Base-by-base conservation (phyloP, 2,797 vertebrate species). In the Arremon brunneinucha region DNA sequence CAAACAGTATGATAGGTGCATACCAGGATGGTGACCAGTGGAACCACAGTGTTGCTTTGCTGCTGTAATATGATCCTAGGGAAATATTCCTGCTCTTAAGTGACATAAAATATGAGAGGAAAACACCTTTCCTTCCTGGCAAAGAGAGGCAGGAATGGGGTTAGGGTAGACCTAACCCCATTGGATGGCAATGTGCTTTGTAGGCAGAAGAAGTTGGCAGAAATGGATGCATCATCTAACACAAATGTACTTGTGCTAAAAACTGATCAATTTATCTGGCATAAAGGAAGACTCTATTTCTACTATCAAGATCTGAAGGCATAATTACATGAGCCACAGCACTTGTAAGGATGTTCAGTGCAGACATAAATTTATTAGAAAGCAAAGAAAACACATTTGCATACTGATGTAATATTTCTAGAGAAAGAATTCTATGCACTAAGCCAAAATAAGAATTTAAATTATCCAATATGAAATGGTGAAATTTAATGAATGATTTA, bases 361-460 rank as follows among this genome's bases (percentile, higher is more conserved):
- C 71, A 95, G 90, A 94, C 52, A 92, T 20, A 37, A 87, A 90
- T 93, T 97, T 97, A 96, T 97, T 94, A 95, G 87, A 87, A 96
- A 97, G 96, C 84, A 95, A 43, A 43, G n/a, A n/a, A 91, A 96
- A 95, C 53, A 89, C 50, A 90, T 90, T 94, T 96, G 81, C 82
- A 86, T 96, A 88, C 14, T n/a, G 50, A 93, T 67, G 85, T 92
- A 60, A 67, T 94, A 89, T 96, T 94, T 96, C 65, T 93, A 84
- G 72, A 75, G 37, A 46, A 92, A 78, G 64, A 83, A 76, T 84
- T 85, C 52, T 50, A 69, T 28, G 26, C 60, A 43, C n/a, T 80
- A 81, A 88, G 64, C 84, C 81, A 95, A 97, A 96, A 60, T 55
- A 92, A 75, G n/a, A 86, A 93, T 91, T 94, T 47, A 81, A 95